A percentile compares a stretch with the other conserved stretches of the same genome.
These are phyloP conservation scores for Phrynocephalus forsythii DNA, from an alignment of 2,797 vertebrate genomes.

Conservation along the genomic window DNA sequence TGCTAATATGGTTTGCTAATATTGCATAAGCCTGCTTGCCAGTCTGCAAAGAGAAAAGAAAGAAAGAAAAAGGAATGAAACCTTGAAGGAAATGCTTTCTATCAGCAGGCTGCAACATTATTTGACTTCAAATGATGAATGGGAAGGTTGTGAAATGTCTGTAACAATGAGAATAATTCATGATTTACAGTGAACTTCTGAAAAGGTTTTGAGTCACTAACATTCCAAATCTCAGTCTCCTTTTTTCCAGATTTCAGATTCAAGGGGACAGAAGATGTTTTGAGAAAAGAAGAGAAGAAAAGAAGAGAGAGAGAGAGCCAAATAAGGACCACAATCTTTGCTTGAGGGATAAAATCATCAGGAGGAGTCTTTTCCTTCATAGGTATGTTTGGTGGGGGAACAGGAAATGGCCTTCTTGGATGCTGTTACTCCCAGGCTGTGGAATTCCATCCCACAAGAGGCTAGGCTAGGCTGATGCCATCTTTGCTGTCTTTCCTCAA, in stretches of 20 bases:
- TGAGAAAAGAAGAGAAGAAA: neutral
- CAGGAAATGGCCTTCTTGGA: too few relatives aligned
- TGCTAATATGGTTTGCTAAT: conserved; percentile 52
- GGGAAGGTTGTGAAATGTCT: conserved; percentile 60
- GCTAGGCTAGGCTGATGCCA: too few relatives aligned
- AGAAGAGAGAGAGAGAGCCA: neutral
- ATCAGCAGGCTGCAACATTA: conserved; percentile 39
- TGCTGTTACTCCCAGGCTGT: too few relatives aligned
- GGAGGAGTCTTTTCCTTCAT: too few relatives aligned
- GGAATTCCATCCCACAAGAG: too few relatives aligned
- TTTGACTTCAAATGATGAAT: conserved; percentile 61
- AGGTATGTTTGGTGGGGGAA: too few relatives aligned
- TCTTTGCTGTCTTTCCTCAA: too few relatives aligned
- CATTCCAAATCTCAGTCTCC: neutral
- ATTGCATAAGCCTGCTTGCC: conserved; percentile 48
- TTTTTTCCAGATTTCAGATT: neutral
- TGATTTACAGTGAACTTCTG: conserved; percentile 42
- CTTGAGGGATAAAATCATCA: too few relatives aligned
- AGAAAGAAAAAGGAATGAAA: conserved; percentile 21
- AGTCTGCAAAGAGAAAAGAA: conserved; percentile 56
- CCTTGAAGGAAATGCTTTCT: conserved; percentile 59
- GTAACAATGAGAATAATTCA: conserved; percentile 65
- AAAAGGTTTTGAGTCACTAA: conserved; percentile 40
- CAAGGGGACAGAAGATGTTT: neutral
- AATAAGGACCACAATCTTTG: too few relatives aligned